Conservation (phyloP, 2,797 vertebrate genomes). For the Thaleichthys pacificus region DNA sequence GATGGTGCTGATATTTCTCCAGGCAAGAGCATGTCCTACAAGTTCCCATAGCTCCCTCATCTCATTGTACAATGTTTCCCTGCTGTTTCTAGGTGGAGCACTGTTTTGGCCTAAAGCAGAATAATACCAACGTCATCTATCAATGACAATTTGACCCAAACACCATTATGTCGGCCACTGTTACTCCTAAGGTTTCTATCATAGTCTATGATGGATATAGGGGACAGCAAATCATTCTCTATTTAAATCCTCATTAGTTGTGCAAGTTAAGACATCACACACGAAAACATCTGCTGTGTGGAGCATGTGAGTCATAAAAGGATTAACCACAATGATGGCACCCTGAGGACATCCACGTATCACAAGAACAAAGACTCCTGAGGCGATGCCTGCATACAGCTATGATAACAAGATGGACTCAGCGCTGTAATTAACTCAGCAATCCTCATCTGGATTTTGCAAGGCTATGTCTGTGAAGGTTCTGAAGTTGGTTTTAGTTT, state of each 20-base stretch:
- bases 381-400: constrained; percentile 12
- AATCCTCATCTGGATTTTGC: constrained; percentile 39
- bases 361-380: constrained; percentile 29
- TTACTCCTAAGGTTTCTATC: constrained; percentile 15
- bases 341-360: constrained; percentile 32
- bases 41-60: constrained; percentile 45
- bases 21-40: constrained; percentile 62
- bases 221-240: constrained; percentile 2
- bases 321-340: constrained; percentile 35
- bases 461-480: constrained; percentile 34
- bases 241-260: neutral
- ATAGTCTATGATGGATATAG: constrained; percentile 37
- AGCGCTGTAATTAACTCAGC: constrained; percentile 30
- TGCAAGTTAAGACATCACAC: neutral
- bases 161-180: constrained; percentile 33
- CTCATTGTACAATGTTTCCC: constrained; percentile 56
- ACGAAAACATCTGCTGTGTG: constrained; percentile 36
- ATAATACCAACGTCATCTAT: constrained; percentile 42
- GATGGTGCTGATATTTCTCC: constrained; percentile 31
- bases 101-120: constrained; percentile 52
- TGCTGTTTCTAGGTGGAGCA: constrained; percentile 39
- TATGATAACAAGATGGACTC: constrained; percentile 33
- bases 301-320: constrained; percentile 42
- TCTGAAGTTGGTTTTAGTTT: constrained; percentile 23
- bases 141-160: constrained; percentile 57